Conservation (phyloP, 2,113 vertebrate species). For the Pelusios castaneus region DNA sequence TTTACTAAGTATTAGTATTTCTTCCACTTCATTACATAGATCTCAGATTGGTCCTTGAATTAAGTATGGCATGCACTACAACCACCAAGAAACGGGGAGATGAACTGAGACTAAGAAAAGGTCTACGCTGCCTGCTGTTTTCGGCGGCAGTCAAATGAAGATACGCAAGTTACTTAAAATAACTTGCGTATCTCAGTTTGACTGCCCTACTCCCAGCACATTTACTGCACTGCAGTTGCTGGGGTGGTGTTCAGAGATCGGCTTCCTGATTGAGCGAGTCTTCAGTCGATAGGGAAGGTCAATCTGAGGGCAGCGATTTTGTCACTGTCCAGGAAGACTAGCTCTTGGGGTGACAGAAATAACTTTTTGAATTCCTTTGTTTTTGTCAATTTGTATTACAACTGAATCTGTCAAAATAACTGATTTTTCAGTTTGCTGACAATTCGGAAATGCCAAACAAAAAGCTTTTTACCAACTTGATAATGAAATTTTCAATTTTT, state of each 20-base stretch:
- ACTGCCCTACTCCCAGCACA: too few relatives aligned
- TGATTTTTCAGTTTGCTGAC: background rate
- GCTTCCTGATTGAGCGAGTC: too few relatives aligned
- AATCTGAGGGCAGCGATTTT: too few relatives aligned
- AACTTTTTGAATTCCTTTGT: slow-evolving; percentile 23
- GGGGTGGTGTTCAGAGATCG: too few relatives aligned
- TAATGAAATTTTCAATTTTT: background rate
- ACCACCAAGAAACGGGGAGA: slow-evolving; percentile 16
- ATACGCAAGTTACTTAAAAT: too few relatives aligned
- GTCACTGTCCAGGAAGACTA: too few relatives aligned
- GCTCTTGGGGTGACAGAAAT: slow-evolving; percentile 29
- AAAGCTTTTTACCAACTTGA: background rate
- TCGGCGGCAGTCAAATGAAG: too few relatives aligned
- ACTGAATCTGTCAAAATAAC: background rate
- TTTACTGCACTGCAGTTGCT: too few relatives aligned
- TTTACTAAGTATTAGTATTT: too few relatives aligned
- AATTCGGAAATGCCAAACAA: background rate
- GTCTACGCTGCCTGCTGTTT: too few relatives aligned
- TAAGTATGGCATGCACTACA: slow-evolving; percentile 33
- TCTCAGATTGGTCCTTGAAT: slow-evolving; percentile 20
- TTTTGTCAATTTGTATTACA: slow-evolving; percentile 61
- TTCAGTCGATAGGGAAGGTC: too few relatives aligned
- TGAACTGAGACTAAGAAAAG: slow-evolving; percentile 22
- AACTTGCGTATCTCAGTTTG: too few relatives aligned
- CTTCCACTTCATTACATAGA: slow-evolving; percentile 43